Conservation (phyloP, 2,113 vertebrate genomes). For the Cyprinus carpio region DNA sequence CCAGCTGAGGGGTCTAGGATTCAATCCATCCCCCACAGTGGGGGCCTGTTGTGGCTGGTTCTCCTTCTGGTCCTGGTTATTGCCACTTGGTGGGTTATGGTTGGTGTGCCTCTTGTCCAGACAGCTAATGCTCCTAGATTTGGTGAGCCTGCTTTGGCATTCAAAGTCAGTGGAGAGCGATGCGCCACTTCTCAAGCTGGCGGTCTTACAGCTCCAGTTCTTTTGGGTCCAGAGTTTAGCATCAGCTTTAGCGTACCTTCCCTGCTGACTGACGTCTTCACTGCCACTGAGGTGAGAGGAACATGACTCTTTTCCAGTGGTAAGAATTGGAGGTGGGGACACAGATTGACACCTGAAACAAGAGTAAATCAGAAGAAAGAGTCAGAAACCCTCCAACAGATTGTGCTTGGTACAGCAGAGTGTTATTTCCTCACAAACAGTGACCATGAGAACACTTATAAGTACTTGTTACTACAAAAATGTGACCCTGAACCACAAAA, state of each 20-base stretch:
- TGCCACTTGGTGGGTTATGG: constrained; percentile 73
- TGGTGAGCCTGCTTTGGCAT: constrained; percentile 73
- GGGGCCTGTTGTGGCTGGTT: constrained; percentile 62
- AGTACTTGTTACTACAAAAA: constrained; percentile 52
- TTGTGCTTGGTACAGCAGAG: neutral
- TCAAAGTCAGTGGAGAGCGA: constrained; percentile 70
- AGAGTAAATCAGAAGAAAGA: constrained; percentile 62
- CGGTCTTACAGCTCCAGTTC: constrained; percentile 75
- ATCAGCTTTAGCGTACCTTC: constrained; percentile 74
- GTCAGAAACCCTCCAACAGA: constrained; percentile 6
- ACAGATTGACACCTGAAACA: constrained; percentile 87
- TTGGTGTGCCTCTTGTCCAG: constrained; percentile 86
- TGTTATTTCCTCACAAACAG: constrained; percentile 33
- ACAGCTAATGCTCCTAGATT: constrained; percentile 84
- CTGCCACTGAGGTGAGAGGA: constrained; percentile 82
- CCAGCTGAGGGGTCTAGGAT: constrained; percentile 72
- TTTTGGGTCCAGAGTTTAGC: constrained; percentile 77
- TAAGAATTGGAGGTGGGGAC: constrained; percentile 83
- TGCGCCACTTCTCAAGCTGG: constrained; percentile 71
- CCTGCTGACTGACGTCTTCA: constrained; percentile 76
- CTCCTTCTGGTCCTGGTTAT: constrained; percentile 71
- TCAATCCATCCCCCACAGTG: constrained; percentile 74
- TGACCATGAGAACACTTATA: constrained; percentile 11
- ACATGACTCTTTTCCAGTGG: constrained; percentile 76
- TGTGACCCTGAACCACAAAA: no score